phyloP scores from a whole-genome alignment of 2,888 invertebrate genomes.

The Tupiocoris notatus region DNA sequence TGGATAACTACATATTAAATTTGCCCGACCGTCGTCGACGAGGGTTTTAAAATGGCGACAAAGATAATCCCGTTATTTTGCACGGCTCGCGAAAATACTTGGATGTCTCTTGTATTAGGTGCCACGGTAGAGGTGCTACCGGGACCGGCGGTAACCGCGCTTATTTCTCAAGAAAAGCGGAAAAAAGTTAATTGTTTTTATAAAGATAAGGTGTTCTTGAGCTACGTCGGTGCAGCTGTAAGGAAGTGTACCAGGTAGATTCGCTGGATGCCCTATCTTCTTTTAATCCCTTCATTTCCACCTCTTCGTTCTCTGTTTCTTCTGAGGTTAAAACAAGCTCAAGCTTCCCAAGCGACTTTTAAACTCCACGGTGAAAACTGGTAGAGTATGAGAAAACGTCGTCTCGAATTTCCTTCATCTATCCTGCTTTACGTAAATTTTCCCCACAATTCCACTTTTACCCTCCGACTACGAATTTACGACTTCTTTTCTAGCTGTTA shows the following conservation, averaged over 20 bases:
- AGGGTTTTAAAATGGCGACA: not conserved
- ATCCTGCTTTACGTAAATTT: not conserved
- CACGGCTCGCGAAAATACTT: not conserved
- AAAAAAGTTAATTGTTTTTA: not conserved
- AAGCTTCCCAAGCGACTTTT: not conserved
- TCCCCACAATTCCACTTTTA: not conserved
- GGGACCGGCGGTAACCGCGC: not conserved
- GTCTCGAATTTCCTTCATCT: not conserved
- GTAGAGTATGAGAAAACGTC: not conserved
- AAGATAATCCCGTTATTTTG: not conserved
- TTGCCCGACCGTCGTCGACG: not conserved
- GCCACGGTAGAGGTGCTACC: not conserved
- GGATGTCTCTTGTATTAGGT: not conserved
- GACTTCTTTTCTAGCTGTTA: no score
- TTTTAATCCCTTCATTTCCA: not conserved
- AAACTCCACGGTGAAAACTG: not conserved
- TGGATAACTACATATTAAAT: not conserved
- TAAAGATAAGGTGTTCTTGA: not conserved
- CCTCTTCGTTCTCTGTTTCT: not conserved
- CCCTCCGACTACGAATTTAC: no score
- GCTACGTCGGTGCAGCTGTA: not conserved
- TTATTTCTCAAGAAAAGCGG: not conserved
- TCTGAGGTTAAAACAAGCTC: not conserved
- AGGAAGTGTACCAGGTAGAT: not conserved
- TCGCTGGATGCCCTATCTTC: not conserved